Conservation (phyloP, 2,113 vertebrate genomes). For the Ictalurus punctatus region DNA sequence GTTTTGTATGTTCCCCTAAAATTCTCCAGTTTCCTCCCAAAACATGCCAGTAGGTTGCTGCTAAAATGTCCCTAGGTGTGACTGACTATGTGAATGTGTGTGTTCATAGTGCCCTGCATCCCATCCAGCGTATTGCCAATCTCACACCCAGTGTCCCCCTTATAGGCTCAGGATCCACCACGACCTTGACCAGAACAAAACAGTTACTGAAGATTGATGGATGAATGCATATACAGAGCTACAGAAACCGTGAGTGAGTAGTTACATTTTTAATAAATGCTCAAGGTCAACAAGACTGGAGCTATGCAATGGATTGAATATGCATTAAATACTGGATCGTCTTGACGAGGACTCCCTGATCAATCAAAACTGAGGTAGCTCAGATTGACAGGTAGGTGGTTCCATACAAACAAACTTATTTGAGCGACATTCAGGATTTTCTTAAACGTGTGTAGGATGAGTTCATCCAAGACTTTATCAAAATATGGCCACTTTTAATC, state of each 20-base stretch:
- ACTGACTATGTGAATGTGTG: not conserved
- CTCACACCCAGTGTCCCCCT: no score
- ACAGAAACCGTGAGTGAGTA: not conserved
- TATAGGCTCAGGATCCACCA: not conserved
- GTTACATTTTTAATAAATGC: slow-evolving; percentile 41
- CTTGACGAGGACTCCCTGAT: slow-evolving; percentile 60
- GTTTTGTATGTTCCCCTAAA: not conserved
- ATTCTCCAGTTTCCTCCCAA: not conserved
- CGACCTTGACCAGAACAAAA: not conserved
- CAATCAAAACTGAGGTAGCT: not conserved
- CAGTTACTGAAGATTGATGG: not conserved
- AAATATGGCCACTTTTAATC: slow-evolving; percentile 14
- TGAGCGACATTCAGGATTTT: not conserved
- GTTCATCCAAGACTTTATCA: not conserved
- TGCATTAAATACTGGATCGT: slow-evolving; percentile 52
- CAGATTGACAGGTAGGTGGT: not conserved
- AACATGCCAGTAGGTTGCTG: not conserved
- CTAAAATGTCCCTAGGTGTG: not conserved
- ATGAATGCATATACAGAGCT: slow-evolving; percentile 19
- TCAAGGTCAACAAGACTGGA: slow-evolving; percentile 35
- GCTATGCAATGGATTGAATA: slow-evolving; percentile 39
- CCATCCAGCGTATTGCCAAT: not conserved
- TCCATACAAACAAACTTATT: not conserved
- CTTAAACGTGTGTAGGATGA: not conserved
- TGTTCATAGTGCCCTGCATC: not conserved